Conservation (phyloP, 2,888 invertebrate genomes). For the Carcina quercana region DNA sequence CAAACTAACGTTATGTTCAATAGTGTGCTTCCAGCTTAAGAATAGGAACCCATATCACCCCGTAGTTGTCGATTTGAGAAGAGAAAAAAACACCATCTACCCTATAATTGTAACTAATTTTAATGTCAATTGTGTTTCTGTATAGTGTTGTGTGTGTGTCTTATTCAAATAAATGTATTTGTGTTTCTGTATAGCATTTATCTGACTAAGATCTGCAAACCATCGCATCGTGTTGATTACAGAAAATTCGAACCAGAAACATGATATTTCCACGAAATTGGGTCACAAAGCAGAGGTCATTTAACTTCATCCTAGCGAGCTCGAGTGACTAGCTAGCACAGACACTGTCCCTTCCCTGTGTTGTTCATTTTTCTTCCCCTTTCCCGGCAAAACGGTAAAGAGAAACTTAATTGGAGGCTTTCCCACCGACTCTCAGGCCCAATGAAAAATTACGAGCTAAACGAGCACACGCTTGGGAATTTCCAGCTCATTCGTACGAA, state of each 20-base stretch:
- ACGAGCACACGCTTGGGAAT: conserved; percentile 69
- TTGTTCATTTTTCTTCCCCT: conserved; percentile 68
- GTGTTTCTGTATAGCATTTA: too few species aligned
- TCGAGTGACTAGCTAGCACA: conserved; percentile 30
- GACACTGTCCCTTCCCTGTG: conserved; percentile 52
- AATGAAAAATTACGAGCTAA: conserved; percentile 74
- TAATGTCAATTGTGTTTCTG: too few species aligned
- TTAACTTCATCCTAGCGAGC: conserved; percentile 41
- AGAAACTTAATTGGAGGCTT: conserved; percentile 74
- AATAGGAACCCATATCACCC: too few species aligned
- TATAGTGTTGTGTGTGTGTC: too few species aligned
- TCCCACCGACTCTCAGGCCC: conserved; percentile 65
- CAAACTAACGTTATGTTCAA: too few species aligned
- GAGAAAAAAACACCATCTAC: too few species aligned
- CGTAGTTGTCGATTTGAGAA: too few species aligned
- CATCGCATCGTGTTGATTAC: too few species aligned
- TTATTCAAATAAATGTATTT: too few species aligned
- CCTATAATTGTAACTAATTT: too few species aligned
- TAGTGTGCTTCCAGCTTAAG: too few species aligned
- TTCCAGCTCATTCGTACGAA: conserved; percentile 45
- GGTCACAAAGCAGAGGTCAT: conserved; percentile 37
- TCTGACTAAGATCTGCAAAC: too few species aligned
- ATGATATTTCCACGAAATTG: conserved; percentile 3
- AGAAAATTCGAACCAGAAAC: neutral
- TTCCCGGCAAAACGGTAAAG: conserved; percentile 63